A percentile compares a stretch with the other conserved stretches of the same genome.
Evolutionary conservation across 2,113 vertebrate species (phyloP).

Genomic region (Sturnus vulgaris): DNA sequence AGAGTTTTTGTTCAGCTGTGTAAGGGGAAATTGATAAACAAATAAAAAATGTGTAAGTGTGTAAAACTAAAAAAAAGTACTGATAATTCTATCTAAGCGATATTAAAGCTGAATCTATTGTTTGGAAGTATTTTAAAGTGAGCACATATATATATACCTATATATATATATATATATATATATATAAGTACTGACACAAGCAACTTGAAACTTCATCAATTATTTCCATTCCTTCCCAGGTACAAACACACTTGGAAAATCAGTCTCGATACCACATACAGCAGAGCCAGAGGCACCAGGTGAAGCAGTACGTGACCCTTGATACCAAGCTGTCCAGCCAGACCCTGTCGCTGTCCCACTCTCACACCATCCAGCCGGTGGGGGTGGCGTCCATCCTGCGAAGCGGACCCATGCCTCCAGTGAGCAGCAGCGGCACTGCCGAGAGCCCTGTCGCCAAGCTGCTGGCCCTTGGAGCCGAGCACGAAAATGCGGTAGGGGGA

Average conservation of each 20-base stretch:
- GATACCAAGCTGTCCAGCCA: constrained; percentile 83
- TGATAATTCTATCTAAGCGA: background rate
- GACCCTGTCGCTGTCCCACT: constrained; percentile 69
- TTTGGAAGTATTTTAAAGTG: background rate
- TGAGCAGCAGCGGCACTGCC: constrained; percentile 68
- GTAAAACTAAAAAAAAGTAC: background rate
- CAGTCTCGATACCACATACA: constrained; percentile 84
- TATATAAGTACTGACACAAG: background rate
- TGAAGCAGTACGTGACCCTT: constrained; percentile 88
- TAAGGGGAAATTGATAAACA: background rate
- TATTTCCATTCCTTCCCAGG: constrained; percentile 70
- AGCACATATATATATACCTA: background rate
- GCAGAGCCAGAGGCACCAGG: constrained; percentile 84
- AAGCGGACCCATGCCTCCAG: constrained; percentile 74
- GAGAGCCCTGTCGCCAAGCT: constrained; percentile 79
- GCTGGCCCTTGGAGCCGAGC: constrained; percentile 76
- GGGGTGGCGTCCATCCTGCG: constrained; percentile 75
- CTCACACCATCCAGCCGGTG: constrained; percentile 70
- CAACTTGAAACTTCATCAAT: background rate
- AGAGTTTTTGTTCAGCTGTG: background rate
- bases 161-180: too few species aligned
- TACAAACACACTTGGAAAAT: constrained; percentile 88
- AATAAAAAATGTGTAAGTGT: background rate
- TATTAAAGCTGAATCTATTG: background rate
- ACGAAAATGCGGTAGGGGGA: constrained; percentile 78